These are phyloP conservation scores for Chascanopsetta lugubris DNA, from an alignment of 2,113 vertebrate genomes.

Conservation along the genomic window DNA sequence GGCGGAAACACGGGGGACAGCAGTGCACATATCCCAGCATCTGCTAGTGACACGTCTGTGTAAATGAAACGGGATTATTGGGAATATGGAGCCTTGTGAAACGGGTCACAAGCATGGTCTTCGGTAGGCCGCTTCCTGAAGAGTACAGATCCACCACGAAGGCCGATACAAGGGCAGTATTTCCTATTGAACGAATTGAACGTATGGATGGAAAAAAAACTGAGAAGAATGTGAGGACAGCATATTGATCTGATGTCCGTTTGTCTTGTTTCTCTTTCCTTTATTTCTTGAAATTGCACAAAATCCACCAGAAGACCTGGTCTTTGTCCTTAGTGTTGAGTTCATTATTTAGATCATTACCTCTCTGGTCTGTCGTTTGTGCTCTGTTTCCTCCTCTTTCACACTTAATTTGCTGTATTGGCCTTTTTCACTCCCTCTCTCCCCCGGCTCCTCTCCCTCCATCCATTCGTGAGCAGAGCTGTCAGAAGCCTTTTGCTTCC, in stretches of 20 bases:
- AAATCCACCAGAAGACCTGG: neutral
- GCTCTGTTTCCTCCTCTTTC: constrained; percentile 43
- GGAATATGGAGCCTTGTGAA: neutral
- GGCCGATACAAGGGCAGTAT: neutral
- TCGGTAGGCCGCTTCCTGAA: too few species aligned
- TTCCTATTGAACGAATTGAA: neutral
- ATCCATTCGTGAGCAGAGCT: constrained; percentile 26
- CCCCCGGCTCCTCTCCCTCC: constrained; percentile 3
- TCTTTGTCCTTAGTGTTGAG: constrained; percentile 2
- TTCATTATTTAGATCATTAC: constrained; percentile 55
- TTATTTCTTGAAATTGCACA: neutral
- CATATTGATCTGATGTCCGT: neutral
- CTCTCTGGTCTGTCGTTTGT: constrained; percentile 17
- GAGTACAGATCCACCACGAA: neutral
- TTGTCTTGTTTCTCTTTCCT: neutral
- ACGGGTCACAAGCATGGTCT: neutral
- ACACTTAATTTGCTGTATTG: constrained; percentile 30
- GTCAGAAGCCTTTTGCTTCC: constrained; percentile 37
- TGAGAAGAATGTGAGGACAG: neutral
- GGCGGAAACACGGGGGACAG: neutral
- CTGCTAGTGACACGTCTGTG: constrained; percentile 25
- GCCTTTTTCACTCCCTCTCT: constrained; percentile 16
- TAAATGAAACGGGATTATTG: constrained; percentile 17
- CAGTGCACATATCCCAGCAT: constrained; percentile 4
- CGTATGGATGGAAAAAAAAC: neutral